Base-by-base conservation (phyloP, 2,113 vertebrate species). In the Uropsilus gracilis region DNA sequence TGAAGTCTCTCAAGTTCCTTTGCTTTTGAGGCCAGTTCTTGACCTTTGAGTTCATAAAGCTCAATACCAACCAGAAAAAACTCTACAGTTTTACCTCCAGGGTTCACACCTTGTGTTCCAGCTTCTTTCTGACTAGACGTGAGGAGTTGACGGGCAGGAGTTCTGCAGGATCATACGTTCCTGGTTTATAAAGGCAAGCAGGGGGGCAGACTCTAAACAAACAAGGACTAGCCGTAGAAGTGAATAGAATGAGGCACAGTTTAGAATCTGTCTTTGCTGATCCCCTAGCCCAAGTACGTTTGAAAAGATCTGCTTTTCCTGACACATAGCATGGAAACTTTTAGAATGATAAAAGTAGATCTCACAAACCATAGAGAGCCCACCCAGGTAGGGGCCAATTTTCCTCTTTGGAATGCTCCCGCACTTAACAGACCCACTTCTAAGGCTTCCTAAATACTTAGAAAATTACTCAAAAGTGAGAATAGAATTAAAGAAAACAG, bases 21-120 rank as follows among this genome's bases (percentile, higher is more conserved):
- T 8, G 18, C 77, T 94, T 89, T 92, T 94, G 64, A 30, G 12
- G 93, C 24, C 34, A 78, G 69, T 92, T 91, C 93, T 94, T 96
- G 61, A 94, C 90, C 86, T 95, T 93, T 72, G 78, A 85, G 16
- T 92, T 89, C 96, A 92, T 90, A 94, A 93, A 96, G 90, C 8
- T 96, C 86, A 83, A 20, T 44, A 61, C 44, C 82, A 53, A 96
- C 68, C 68, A 48, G 91, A 98, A 89, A 97, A 97, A 98, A 97
- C 97, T 81, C 84, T 89, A 91, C 96, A 97, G 96, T 98, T 97
- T 98, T 97, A 98, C 98, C 98, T 98, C 18, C 98, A 98, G 97
- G 98, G 98, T 98, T 98, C 98, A 98, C 98, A 99, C 97, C 98
- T 98, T 98, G 95, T 75, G 32, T 77, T 93, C 98, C 96, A 96